Evolutionary conservation across 1,140 invertebrate genomes (phyloP).

Genomic region (Anagrus nilaparvatae): DNA sequence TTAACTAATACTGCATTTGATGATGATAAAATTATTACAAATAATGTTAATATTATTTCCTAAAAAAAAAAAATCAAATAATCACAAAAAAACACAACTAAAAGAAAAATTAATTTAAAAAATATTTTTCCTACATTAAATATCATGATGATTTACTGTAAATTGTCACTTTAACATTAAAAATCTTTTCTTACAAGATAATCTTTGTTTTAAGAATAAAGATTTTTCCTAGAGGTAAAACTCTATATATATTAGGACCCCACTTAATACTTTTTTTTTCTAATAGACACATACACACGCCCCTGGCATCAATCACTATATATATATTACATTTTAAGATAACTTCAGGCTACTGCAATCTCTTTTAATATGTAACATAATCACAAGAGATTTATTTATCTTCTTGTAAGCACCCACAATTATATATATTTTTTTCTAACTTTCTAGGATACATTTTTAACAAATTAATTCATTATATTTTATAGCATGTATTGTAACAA

Average conservation of each 20-base stretch:
- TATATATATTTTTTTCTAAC: too few species aligned
- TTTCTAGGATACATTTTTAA: too few species aligned
- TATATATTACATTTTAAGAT: slow-evolving; percentile 2
- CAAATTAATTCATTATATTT: too few species aligned
- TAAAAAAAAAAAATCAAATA: background rate
- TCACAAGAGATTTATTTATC: too few species aligned
- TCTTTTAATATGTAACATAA: background rate
- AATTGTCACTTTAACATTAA: background rate
- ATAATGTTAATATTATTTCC: background rate
- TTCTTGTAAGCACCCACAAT: too few species aligned
- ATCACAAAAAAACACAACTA: background rate
- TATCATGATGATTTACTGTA: background rate
- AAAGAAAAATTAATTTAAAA: background rate
- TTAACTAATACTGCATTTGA: too few species aligned
- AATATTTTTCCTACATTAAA: background rate
- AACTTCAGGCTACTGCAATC: background rate
- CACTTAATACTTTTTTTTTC: too few species aligned
- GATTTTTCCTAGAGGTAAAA: background rate
- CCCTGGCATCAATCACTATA: slow-evolving; percentile 9
- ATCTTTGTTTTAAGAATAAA: slow-evolving; percentile 3
- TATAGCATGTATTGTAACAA: too few species aligned
- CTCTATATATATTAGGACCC: background rate
- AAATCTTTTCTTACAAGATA: background rate
- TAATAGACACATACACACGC: background rate
- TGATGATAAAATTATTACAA: background rate